A percentile compares a stretch with the other conserved stretches of the same genome.
Evolutionary conservation across 2,113 vertebrate genomes (phyloP).

Genomic region (Macquaria ambigua): DNA sequence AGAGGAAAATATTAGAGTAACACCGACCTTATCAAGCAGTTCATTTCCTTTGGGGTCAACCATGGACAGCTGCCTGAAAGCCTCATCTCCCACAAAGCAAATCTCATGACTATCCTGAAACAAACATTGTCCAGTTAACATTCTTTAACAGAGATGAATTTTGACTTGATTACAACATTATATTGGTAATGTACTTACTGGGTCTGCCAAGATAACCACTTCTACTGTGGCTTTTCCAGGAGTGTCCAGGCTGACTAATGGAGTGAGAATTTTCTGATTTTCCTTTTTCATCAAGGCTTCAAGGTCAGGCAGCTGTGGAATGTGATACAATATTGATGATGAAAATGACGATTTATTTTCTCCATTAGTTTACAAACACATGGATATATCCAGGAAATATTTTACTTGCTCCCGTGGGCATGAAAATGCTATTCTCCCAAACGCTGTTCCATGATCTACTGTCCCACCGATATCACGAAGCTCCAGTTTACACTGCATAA

Average conservation of each 20-base stretch:
- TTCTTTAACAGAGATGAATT: neutral
- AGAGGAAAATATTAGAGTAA: slow-evolving; percentile 4
- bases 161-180: neutral
- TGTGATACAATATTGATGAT: neutral
- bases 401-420: slow-evolving; percentile 91
- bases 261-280: slow-evolving; percentile 92
- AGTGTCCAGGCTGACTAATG: slow-evolving; percentile 94
- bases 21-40: slow-evolving; percentile 90
- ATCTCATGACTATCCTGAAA: slow-evolving; percentile 95
- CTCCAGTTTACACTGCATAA: slow-evolving; percentile 92
- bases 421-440: slow-evolving; percentile 96
- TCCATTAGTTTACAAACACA: neutral
- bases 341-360: neutral
- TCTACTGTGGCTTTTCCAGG: slow-evolving; percentile 98
- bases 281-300: slow-evolving; percentile 92
- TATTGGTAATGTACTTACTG: slow-evolving; percentile 86
- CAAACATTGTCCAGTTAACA: slow-evolving; percentile 2
- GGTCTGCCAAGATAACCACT: slow-evolving; percentile 95
- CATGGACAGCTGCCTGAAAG: slow-evolving; percentile 92
- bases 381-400: neutral
- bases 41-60: slow-evolving; percentile 88
- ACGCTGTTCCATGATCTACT: slow-evolving; percentile 92
- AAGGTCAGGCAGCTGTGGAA: slow-evolving; percentile 87
- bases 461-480: slow-evolving; percentile 81
- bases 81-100: slow-evolving; percentile 96